Conservation (phyloP, 1,140 invertebrate species). For the Drosophila eugracilis region DNA sequence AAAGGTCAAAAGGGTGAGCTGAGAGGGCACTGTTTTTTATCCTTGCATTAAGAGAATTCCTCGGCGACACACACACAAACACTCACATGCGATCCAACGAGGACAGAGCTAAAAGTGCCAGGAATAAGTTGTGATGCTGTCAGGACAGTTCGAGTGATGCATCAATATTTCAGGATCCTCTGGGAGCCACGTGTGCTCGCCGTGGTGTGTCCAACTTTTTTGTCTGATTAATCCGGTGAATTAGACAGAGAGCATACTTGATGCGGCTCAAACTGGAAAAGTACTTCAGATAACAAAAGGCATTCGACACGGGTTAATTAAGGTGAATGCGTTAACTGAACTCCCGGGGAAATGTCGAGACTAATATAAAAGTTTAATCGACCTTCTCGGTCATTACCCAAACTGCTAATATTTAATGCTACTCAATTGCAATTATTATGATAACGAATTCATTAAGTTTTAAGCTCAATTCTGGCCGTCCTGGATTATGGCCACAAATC, state of each 20-base stretch:
- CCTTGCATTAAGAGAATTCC: constrained; percentile 31
- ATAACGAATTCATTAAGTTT: constrained; percentile 31
- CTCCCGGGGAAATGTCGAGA: background rate
- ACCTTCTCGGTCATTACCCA: too few species aligned
- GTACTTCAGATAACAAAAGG: constrained; percentile 1
- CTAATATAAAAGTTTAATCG: constrained; percentile 9
- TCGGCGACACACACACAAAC: too few species aligned
- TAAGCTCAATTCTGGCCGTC: constrained; percentile 3
- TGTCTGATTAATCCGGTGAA: constrained; percentile 41
- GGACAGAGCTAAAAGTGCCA: constrained; percentile 10
- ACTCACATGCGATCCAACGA: constrained; percentile 13
- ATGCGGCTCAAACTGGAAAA: constrained; percentile 24
- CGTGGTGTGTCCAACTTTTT: constrained; percentile 42
- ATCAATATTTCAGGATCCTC: constrained; percentile 42
- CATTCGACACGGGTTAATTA: constrained; percentile 29
- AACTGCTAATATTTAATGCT: constrained; percentile 16
- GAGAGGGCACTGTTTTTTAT: constrained; percentile 25
- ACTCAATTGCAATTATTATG: constrained; percentile 27
- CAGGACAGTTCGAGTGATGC: constrained; percentile 38
- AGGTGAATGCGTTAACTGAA: constrained; percentile 17
- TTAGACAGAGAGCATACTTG: constrained; percentile 26
- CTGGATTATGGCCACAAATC: constrained; percentile 31
- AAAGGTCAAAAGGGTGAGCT: constrained; percentile 43
- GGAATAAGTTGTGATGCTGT: constrained; percentile 41
- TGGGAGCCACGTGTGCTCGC: constrained; percentile 20